A percentile compares a stretch with the other conserved stretches of the same genome.
Conservation (phyloP, 2,888 invertebrate species). For the Sabellastarte sp. region DNA sequence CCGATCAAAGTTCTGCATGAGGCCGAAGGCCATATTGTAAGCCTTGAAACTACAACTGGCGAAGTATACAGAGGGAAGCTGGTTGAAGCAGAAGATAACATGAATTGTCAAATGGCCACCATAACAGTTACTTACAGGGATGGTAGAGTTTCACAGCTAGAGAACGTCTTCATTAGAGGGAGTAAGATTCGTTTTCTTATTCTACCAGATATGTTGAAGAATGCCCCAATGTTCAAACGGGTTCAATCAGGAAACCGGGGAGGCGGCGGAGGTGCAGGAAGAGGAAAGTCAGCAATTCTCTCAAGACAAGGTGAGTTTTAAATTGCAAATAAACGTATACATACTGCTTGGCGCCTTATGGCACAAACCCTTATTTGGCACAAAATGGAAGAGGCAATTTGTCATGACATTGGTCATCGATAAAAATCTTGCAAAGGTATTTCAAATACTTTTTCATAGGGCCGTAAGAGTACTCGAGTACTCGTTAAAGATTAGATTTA, state of each 20-base stretch:
- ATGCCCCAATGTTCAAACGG: conserved; percentile 97
- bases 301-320: conserved; percentile 54
- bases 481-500: no score
- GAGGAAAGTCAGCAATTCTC: conserved; percentile 64
- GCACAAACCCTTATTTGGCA: no score
- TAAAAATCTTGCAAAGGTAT: no score
- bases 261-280: conserved; percentile 59
- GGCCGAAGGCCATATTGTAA: conserved; percentile 98
- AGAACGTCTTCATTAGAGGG: conserved; percentile 97
- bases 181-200: conserved; percentile 97
- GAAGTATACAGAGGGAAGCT: conserved; percentile 96
- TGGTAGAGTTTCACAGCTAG: conserved; percentile 87
- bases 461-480: no score
- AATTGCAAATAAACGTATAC: no score
- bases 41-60: conserved; percentile 97
- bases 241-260: no score
- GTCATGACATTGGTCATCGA: no score
- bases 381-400: no score
- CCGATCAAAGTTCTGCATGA: conserved; percentile 99
- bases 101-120: conserved; percentile 96
- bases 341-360: no score
- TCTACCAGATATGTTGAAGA: conserved; percentile 97
- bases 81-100: conserved; percentile 99
- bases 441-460: no score
- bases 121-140: conserved; percentile 92